Evolutionary conservation across 2,888 invertebrate species (phyloP).

Genomic region (Lysandra bellargus): DNA sequence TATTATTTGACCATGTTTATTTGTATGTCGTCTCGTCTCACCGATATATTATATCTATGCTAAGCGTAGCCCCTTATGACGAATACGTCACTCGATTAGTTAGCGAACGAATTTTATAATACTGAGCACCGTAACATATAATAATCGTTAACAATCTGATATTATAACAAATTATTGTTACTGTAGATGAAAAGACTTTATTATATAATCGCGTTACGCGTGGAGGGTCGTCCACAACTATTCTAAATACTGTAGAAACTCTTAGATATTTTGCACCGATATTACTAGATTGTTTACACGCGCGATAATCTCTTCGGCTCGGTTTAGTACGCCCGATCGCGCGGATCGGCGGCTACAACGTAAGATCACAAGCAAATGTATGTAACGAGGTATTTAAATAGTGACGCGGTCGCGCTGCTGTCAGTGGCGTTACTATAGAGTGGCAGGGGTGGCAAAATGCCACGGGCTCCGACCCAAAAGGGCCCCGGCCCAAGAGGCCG

Average conservation of each 20-base stretch:
- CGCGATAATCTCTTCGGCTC: slow-evolving; percentile 48
- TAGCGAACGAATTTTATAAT: slow-evolving; percentile 79
- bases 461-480: too few relatives aligned
- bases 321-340: too few relatives aligned
- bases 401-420: too few relatives aligned
- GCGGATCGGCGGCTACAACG: too few relatives aligned
- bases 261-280: slow-evolving; percentile 77
- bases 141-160: slow-evolving; percentile 63
- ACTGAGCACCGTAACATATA: slow-evolving; percentile 76
- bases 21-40: neutral
- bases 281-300: slow-evolving; percentile 60
- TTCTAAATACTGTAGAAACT: slow-evolving; percentile 74
- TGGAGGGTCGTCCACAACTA: slow-evolving; percentile 67
- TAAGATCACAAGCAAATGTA: too few relatives aligned
- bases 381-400: slow-evolving; percentile 36
- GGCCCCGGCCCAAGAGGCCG: too few relatives aligned
- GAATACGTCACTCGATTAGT: slow-evolving; percentile 67
- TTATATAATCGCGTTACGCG: slow-evolving; percentile 41
- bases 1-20: neutral
- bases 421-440: too few relatives aligned
- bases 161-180: slow-evolving; percentile 70
- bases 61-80: slow-evolving; percentile 61
- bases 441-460: too few relatives aligned
- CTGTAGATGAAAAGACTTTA: slow-evolving; percentile 75
- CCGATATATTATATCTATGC: slow-evolving; percentile 61